Percentiles rank a stretch among this genome's conserved stretches.
These are phyloP conservation scores for Apteryx owenii DNA, from an alignment of 2,113 vertebrate species.

Conservation along the genomic window DNA sequence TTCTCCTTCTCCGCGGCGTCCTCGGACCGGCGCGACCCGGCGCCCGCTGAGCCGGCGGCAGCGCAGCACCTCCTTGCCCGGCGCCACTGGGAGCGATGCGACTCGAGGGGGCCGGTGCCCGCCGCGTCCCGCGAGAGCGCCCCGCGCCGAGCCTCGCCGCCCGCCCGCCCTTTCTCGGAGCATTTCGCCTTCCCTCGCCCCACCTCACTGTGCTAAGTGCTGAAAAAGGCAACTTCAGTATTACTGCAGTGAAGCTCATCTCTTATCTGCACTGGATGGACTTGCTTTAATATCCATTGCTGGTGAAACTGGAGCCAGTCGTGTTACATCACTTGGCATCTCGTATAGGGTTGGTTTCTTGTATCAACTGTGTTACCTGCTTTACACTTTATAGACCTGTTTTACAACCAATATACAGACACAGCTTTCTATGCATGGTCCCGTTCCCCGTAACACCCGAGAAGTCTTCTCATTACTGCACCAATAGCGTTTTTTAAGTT, in stretches of 20 bases:
- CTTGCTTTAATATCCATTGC: conserved; percentile 45
- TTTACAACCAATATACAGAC: conserved; percentile 64
- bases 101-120: no score
- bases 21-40: no score
- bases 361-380: conserved; percentile 65
- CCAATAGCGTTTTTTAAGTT: conserved; percentile 51
- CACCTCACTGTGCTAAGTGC: conserved; percentile 75
- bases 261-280: conserved; percentile 68
- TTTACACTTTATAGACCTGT: conserved; percentile 70
- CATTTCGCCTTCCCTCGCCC: conserved; percentile 27
- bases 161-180: conserved; percentile 64
- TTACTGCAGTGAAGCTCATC: conserved; percentile 75
- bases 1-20: no score
- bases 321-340: conserved; percentile 28
- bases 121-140: no score
- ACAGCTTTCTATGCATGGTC: conserved; percentile 80
- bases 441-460: not conserved
- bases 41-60: not conserved
- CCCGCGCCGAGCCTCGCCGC: no score
- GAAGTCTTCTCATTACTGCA: conserved; percentile 68
- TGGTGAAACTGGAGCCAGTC: conserved; percentile 68
- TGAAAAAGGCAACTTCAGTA: conserved; percentile 71
- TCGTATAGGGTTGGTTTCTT: conserved; percentile 64
- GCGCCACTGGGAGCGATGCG: no score
- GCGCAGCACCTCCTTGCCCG: not conserved